phyloP scores from a whole-genome alignment of 2,888 invertebrate species.

The Drosophila pseudotakahashii region DNA sequence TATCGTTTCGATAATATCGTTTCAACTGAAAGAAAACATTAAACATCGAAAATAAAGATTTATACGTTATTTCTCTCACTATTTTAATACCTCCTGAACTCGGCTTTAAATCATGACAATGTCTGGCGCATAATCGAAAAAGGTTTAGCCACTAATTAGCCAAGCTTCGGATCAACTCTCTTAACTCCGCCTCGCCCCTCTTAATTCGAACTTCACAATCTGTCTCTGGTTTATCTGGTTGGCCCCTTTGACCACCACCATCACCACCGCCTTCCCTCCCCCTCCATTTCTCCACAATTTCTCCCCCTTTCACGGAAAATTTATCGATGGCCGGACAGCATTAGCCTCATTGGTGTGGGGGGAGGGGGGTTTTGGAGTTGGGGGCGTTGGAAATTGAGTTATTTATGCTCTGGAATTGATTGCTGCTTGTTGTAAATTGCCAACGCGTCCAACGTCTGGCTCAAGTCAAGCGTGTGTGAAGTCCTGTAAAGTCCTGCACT shows the following conservation, averaged over 20 bases:
- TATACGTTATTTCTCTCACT: not conserved
- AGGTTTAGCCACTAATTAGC: conserved; percentile 53
- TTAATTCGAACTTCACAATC: conserved; percentile 10
- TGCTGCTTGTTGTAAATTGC: conserved; percentile 69
- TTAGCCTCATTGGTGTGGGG: conserved; percentile 13
- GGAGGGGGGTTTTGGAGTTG: not conserved
- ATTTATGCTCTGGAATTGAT: conserved; percentile 76
- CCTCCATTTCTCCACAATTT: too few relatives aligned
- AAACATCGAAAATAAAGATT: too few relatives aligned
- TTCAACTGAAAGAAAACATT: too few relatives aligned
- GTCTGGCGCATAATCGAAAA: conserved; percentile 47
- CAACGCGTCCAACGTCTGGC: conserved; percentile 34
- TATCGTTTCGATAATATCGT: too few relatives aligned
- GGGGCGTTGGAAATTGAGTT: conserved; percentile 67
- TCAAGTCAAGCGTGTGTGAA: conserved; percentile 44
- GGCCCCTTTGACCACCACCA: not conserved
- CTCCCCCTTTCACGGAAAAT: conserved; percentile 41
- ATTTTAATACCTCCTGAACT: not conserved
- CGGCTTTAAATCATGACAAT: conserved; percentile 21
- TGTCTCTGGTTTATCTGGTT: conserved; percentile 11
- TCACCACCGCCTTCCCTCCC: too few relatives aligned
- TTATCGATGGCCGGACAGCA: conserved; percentile 61
- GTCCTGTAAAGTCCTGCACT: conserved; percentile 10
- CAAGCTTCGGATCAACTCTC: conserved; percentile 10
- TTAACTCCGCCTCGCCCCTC: too few relatives aligned